A percentile compares a stretch with the other conserved stretches of the same genome.
Conservation (phyloP, 2,888 invertebrate species). For the Phasia obesa region DNA sequence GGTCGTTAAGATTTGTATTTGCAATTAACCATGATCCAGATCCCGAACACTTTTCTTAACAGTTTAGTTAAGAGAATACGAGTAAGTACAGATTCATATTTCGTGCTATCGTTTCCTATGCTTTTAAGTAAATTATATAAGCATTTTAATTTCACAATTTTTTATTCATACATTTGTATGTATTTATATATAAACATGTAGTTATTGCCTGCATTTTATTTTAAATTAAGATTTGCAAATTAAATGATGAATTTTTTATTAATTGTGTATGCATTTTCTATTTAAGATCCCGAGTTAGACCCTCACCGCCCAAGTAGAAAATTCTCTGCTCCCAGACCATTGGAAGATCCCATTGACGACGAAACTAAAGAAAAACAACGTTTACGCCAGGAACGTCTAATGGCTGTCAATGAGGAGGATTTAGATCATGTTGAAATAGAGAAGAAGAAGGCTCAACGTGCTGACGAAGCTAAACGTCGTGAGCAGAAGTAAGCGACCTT, state of each 20-base stretch:
- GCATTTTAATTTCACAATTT: neutral
- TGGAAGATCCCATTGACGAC: constrained; percentile 83
- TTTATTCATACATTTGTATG: neutral
- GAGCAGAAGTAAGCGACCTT: constrained; percentile 78
- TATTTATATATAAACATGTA: neutral
- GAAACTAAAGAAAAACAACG: constrained; percentile 86
- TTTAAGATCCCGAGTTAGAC: constrained; percentile 85
- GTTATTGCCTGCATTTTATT: too few relatives aligned
- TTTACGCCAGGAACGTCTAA: constrained; percentile 85
- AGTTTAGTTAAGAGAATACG: constrained; percentile 7
- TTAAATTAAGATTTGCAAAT: neutral
- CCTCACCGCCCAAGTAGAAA: constrained; percentile 88
- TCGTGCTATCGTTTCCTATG: neutral
- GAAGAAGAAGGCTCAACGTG: constrained; percentile 84
- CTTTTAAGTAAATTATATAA: neutral
- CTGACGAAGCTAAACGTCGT: constrained; percentile 83
- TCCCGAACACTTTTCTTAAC: neutral
- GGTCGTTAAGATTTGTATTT: constrained; percentile 40
- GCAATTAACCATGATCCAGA: neutral
- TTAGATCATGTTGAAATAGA: constrained; percentile 79
- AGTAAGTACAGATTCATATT: constrained; percentile 43
- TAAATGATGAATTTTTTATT: neutral
- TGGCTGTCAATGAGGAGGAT: constrained; percentile 83
- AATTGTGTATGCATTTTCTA: neutral
- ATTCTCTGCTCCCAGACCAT: constrained; percentile 85